These are phyloP conservation scores for Schizotus pectinicornis DNA, from an alignment of 2,888 invertebrate genomes.

Conservation along the genomic window DNA sequence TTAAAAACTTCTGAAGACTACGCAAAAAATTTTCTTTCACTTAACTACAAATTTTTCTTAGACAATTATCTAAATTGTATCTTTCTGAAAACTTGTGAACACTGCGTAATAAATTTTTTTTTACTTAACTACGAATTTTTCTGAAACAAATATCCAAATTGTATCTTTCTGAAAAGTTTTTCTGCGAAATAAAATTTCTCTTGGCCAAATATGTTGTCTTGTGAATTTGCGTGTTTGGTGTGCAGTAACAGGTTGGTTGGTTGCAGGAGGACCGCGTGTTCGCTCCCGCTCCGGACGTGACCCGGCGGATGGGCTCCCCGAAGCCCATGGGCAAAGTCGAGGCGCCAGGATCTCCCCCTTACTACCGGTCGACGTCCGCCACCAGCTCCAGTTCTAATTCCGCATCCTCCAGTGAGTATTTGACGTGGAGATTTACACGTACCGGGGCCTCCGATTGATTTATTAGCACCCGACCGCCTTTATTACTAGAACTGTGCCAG, in stretches of 20 bases:
- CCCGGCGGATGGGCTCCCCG: constrained; percentile 55
- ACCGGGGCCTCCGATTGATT: constrained; percentile 22
- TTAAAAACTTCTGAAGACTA: no score
- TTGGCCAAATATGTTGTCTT: no score
- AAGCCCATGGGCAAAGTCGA: constrained; percentile 53
- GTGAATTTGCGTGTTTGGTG: no score
- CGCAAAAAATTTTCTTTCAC: no score
- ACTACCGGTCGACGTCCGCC: constrained; percentile 62
- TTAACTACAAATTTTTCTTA: no score
- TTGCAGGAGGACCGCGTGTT: constrained; percentile 46
- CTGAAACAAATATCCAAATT: no score
- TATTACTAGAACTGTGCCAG: constrained; percentile 11
- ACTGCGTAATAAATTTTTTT: no score
- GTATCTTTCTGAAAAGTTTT: no score
- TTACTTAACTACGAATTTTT: no score
- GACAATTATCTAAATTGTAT: no score
- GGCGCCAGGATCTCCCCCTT: constrained; percentile 55
- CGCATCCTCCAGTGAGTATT: constrained; percentile 65
- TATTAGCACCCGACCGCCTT: constrained; percentile 16
- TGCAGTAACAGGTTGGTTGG: neutral
- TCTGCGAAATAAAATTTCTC: no score
- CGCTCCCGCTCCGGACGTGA: constrained; percentile 68
- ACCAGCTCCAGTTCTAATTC: constrained; percentile 68
- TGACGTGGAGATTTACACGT: constrained; percentile 19
- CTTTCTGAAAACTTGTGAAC: no score